Percentiles rank a stretch among this genome's conserved stretches.
These are phyloP conservation scores for Heliconius aoede DNA, from an alignment of 2,888 invertebrate species.

Conservation along the genomic window DNA sequence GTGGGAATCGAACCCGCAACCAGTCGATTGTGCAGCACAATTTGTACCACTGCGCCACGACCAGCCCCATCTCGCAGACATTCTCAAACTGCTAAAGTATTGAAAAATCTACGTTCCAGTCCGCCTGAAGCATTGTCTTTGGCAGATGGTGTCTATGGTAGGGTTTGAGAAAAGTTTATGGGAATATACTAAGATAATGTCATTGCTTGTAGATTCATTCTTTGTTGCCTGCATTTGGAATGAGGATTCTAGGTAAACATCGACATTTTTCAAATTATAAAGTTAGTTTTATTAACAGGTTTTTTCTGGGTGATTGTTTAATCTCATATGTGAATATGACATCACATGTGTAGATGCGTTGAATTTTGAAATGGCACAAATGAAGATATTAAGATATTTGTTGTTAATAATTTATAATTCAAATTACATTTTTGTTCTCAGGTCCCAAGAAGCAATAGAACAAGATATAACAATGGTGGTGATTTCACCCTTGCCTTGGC, in stretches of 20 bases:
- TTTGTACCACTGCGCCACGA: too few relatives aligned
- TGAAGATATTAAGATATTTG: too few relatives aligned
- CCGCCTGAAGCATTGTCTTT: slow-evolving; percentile 74
- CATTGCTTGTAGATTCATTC: slow-evolving; percentile 76
- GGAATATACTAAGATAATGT: slow-evolving; percentile 78
- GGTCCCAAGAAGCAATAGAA: slow-evolving; percentile 74
- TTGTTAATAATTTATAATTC: too few relatives aligned
- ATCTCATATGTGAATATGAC: too few relatives aligned
- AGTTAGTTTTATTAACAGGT: not conserved
- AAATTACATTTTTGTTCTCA: slow-evolving; percentile 47
- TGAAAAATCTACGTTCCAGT: slow-evolving; percentile 69
- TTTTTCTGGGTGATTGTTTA: not conserved
- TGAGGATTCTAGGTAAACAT: slow-evolving; percentile 66
- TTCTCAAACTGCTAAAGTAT: slow-evolving; percentile 72
- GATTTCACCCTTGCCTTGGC: slow-evolving; percentile 73
- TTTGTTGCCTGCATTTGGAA: slow-evolving; percentile 78
- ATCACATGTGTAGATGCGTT: too few relatives aligned
- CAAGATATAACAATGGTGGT: slow-evolving; percentile 81
- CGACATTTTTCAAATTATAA: not conserved
- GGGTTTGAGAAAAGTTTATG: slow-evolving; percentile 77
- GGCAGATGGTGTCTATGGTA: slow-evolving; percentile 75
- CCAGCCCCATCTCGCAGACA: slow-evolving; percentile 77
- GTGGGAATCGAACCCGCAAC: too few relatives aligned
- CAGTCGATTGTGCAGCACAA: too few relatives aligned
- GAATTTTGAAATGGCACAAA: too few relatives aligned